These are phyloP conservation scores for Melinaea menophilus DNA, from an alignment of 2,888 invertebrate species.

Conservation along the genomic window DNA sequence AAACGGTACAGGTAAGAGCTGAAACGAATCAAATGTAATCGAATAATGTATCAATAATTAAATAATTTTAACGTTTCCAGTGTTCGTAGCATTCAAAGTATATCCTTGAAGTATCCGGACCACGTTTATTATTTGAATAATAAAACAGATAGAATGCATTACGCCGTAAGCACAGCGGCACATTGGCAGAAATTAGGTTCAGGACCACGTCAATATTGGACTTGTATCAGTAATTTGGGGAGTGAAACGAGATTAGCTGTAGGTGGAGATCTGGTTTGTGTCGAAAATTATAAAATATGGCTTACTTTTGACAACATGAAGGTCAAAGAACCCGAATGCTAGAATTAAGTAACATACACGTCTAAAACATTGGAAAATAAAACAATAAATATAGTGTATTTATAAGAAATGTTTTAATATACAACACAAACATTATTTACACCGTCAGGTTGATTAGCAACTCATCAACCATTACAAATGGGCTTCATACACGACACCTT, in stretches of 20 bases:
- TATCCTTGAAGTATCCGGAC: slow-evolving; percentile 48
- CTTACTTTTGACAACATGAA: slow-evolving; percentile 54
- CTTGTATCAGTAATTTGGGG: slow-evolving; percentile 46
- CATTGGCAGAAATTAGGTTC: slow-evolving; percentile 46
- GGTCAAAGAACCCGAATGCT: slow-evolving; percentile 53
- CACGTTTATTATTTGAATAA: slow-evolving; percentile 46
- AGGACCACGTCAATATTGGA: slow-evolving; percentile 44
- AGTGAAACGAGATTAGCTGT: slow-evolving; percentile 34
- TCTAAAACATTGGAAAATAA: slow-evolving; percentile 9
- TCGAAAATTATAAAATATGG: slow-evolving; percentile 49
- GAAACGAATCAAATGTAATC: slow-evolving; percentile 4
- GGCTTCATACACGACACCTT: slow-evolving; percentile 24
- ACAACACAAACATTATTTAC: slow-evolving; percentile 69
- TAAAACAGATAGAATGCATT: slow-evolving; percentile 42
- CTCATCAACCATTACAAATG: slow-evolving; percentile 24
- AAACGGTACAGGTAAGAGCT: slow-evolving; percentile 38
- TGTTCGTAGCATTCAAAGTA: slow-evolving; percentile 49
- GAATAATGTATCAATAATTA: neutral
- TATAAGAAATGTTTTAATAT: slow-evolving; percentile 56
- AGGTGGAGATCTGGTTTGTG: slow-evolving; percentile 48
- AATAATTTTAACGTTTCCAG: slow-evolving; percentile 33
- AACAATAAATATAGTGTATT: slow-evolving; percentile 34
- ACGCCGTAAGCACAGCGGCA: slow-evolving; percentile 54
- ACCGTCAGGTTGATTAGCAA: slow-evolving; percentile 30
- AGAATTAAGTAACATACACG: slow-evolving; percentile 15